Conservation (phyloP, 1,140 invertebrate species). For the Cotesia glomerata region DNA sequence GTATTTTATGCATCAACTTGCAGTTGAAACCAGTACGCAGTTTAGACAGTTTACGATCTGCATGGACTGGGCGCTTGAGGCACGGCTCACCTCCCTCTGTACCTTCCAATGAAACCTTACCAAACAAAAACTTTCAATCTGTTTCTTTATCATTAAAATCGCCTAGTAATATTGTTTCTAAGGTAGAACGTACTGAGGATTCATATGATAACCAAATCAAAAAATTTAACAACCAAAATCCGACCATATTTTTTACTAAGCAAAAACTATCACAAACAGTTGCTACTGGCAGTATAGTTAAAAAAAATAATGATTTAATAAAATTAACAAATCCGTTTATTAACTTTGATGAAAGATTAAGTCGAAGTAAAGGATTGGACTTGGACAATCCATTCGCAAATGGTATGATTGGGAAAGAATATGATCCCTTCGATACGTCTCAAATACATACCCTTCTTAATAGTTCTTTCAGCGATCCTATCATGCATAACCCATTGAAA, state of each 20-base stretch:
- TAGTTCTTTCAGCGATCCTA: conserved; percentile 37
- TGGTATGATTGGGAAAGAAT: conserved; percentile 9
- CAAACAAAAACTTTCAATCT: neutral
- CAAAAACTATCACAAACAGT: neutral
- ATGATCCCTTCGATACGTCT: conserved; percentile 54
- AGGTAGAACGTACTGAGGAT: neutral
- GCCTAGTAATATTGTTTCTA: conserved; percentile 37
- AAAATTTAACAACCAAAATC: no score
- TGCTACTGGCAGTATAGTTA: neutral
- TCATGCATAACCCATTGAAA: conserved; percentile 31
- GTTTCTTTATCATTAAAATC: neutral
- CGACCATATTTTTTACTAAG: neutral
- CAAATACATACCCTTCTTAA: conserved; percentile 41
- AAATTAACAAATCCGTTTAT: conserved; percentile 39
- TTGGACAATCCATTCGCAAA: conserved; percentile 26
- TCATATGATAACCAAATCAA: no score
- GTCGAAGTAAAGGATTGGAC: neutral
- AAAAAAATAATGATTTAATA: conserved; percentile 27
- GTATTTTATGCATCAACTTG: conserved; percentile 48
- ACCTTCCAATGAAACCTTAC: conserved; percentile 39
- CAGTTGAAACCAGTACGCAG: conserved; percentile 69
- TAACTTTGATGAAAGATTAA: neutral
- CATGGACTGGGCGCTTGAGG: conserved; percentile 55
- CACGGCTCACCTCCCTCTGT: conserved; percentile 54
- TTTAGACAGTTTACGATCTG: conserved; percentile 67